Percentiles rank a stretch among this genome's conserved stretches.
phyloP scores from a whole-genome alignment of 2,113 vertebrate genomes.

The Paramormyrops kingsleyae region DNA sequence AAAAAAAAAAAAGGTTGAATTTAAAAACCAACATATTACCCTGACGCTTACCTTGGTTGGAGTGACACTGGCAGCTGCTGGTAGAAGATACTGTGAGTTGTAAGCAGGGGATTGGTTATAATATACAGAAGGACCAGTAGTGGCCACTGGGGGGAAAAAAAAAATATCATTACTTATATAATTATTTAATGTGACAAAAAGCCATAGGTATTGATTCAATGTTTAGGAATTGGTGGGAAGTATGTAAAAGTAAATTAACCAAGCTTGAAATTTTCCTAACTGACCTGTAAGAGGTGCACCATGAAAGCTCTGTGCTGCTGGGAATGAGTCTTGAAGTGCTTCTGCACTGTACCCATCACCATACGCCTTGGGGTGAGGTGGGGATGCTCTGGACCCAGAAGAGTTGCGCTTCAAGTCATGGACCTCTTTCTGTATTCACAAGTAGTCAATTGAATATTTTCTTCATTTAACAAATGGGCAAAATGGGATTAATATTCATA shows the following conservation, averaged over 20 bases:
- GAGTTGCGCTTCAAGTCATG: conserved; percentile 80
- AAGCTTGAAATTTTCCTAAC: not conserved
- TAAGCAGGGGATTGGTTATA: conserved; percentile 87
- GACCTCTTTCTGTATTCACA: conserved; percentile 79
- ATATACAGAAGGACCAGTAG: conserved; percentile 79
- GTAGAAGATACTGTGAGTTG: conserved; percentile 89
- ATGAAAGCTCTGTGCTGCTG: conserved; percentile 76
- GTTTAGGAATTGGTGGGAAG: not conserved
- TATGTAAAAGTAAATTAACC: not conserved
- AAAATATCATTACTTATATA: not conserved
- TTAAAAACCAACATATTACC: not conserved
- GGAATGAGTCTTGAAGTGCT: conserved; percentile 70
- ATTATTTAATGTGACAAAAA: not conserved
- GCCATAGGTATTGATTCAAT: not conserved
- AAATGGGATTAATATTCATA: not conserved
- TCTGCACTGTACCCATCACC: conserved; percentile 76
- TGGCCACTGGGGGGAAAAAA: conserved; percentile 65
- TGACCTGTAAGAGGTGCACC: conserved; percentile 84
- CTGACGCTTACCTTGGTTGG: conserved; percentile 78
- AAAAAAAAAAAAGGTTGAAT: conserved; percentile 13
- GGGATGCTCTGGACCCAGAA: conserved; percentile 60
- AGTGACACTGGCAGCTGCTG: conserved; percentile 82
- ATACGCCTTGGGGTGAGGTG: conserved; percentile 73
- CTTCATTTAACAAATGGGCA: not conserved
- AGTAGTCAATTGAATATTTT: not conserved